Conservation (phyloP, 2,113 vertebrate genomes). For the Cyprinodon tularosa region DNA sequence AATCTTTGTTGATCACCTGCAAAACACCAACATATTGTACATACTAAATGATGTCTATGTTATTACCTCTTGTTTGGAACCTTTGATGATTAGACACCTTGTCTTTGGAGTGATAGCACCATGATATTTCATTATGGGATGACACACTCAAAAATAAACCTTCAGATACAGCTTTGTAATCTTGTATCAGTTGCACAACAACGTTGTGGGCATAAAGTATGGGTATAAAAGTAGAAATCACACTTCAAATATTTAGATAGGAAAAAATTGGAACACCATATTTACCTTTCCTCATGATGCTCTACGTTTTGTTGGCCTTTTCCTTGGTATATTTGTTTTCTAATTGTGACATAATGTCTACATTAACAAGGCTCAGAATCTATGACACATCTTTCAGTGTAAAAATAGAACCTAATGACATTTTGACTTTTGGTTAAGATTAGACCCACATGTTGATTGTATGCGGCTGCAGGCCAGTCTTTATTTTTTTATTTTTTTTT, state of each 20-base stretch:
- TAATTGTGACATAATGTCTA: not conserved
- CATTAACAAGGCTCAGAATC: not conserved
- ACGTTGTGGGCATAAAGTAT: too few species aligned
- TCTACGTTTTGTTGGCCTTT: not conserved
- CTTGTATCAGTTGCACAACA: too few species aligned
- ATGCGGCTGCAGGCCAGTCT: not conserved
- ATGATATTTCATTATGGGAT: too few species aligned
- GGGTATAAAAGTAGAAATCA: not conserved
- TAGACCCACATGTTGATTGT: not conserved
- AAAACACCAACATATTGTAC: too few species aligned
- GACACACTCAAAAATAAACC: too few species aligned
- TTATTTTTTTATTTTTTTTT: conserved; percentile 9
- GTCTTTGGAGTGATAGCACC: not conserved
- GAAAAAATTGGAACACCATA: not conserved
- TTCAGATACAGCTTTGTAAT: too few species aligned
- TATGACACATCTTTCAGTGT: not conserved
- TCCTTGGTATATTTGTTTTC: not conserved
- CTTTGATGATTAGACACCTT: too few species aligned
- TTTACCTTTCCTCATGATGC: not conserved
- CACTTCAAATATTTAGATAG: not conserved
- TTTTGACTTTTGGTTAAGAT: not conserved
- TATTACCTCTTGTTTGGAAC: too few species aligned
- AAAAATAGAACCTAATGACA: not conserved
- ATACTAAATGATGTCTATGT: too few species aligned
- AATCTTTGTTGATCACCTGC: too few species aligned